Percentiles rank a stretch among this genome's conserved stretches.
phyloP scores from a whole-genome alignment of 2,797 vertebrate genomes.

The Neosalanx taihuensis region DNA sequence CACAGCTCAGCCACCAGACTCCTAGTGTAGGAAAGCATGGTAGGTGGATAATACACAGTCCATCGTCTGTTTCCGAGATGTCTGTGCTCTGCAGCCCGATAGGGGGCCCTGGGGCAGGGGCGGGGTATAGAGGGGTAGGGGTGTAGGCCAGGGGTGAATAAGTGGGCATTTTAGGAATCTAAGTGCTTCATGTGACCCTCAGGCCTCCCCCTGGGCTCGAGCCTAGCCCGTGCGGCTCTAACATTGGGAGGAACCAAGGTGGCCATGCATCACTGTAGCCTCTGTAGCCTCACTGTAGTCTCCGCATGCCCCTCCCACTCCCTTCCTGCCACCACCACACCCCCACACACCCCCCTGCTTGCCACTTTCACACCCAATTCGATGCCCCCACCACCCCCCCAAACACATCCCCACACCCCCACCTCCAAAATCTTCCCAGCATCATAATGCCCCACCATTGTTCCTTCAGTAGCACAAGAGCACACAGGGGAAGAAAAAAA shows the following conservation, averaged over 20 bases:
- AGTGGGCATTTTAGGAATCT: slow-evolving; percentile 72
- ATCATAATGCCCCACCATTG: slow-evolving; percentile 45
- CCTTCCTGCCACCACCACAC: too few species aligned
- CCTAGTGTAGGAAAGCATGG: slow-evolving; percentile 30
- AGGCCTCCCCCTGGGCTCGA: slow-evolving; percentile 57
- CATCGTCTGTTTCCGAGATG: slow-evolving; percentile 63
- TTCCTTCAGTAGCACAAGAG: slow-evolving; percentile 48
- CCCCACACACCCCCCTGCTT: too few species aligned
- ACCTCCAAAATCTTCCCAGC: slow-evolving; percentile 44
- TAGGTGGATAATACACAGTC: slow-evolving; percentile 49
- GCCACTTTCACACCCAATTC: too few species aligned
- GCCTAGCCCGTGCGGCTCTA: slow-evolving; percentile 46
- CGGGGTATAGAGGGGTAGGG: slow-evolving; percentile 48
- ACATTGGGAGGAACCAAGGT: slow-evolving; percentile 58
- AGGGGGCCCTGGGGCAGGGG: slow-evolving; percentile 59
- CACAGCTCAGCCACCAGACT: slow-evolving; percentile 18
- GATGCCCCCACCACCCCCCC: too few species aligned
- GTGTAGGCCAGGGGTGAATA: slow-evolving; percentile 58
- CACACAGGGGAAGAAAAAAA: slow-evolving; percentile 18
- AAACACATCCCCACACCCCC: too few species aligned
- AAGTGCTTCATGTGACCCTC: slow-evolving; percentile 68
- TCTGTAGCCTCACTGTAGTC: too few species aligned
- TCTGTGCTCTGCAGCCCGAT: slow-evolving; percentile 56
- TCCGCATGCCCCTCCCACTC: slow-evolving; percentile 54
- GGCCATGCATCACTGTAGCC: slow-evolving; percentile 68